A percentile compares a stretch with the other conserved stretches of the same genome.
These are phyloP conservation scores for Cyprinodon tularosa DNA, from an alignment of 2,113 vertebrate species.

Conservation along the genomic window DNA sequence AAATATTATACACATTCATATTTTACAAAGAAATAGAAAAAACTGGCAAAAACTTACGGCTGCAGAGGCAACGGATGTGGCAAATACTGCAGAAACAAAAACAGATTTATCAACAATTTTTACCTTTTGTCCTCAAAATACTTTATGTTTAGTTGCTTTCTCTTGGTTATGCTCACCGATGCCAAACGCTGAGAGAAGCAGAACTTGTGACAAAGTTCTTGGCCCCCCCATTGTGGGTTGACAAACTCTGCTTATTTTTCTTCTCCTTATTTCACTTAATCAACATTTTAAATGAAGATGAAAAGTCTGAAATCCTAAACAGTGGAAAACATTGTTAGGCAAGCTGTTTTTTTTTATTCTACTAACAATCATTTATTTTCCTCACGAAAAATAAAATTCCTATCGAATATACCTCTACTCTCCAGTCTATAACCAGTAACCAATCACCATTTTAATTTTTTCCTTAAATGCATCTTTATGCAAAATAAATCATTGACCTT, in stretches of 20 bases:
- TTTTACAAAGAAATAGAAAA: not conserved
- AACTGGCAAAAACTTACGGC: conserved; percentile 31
- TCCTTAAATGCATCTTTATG: not conserved
- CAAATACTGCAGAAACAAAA: conserved; percentile 16
- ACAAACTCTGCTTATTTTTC: not conserved
- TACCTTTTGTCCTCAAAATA: not conserved
- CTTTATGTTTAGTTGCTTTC: not conserved
- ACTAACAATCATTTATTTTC: not conserved
- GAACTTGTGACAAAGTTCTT: conserved; percentile 5
- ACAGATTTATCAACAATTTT: not conserved
- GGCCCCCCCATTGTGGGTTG: conserved; percentile 31
- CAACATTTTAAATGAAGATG: not conserved
- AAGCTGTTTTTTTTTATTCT: not conserved
- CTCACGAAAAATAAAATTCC: not conserved
- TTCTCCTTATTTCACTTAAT: not conserved
- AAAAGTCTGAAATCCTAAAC: not conserved
- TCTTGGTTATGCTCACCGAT: conserved; percentile 25
- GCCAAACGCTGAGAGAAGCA: conserved; percentile 20
- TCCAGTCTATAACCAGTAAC: too few relatives aligned
- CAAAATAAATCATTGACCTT: not conserved
- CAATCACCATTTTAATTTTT: not conserved
- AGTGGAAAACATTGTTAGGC: not conserved
- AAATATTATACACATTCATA: not conserved
- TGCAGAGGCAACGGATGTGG: conserved; percentile 26
- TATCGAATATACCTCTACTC: not conserved